These are phyloP conservation scores for Ibidorhyncha struthersii DNA, from an alignment of 2,113 vertebrate genomes.

Conservation along the genomic window DNA sequence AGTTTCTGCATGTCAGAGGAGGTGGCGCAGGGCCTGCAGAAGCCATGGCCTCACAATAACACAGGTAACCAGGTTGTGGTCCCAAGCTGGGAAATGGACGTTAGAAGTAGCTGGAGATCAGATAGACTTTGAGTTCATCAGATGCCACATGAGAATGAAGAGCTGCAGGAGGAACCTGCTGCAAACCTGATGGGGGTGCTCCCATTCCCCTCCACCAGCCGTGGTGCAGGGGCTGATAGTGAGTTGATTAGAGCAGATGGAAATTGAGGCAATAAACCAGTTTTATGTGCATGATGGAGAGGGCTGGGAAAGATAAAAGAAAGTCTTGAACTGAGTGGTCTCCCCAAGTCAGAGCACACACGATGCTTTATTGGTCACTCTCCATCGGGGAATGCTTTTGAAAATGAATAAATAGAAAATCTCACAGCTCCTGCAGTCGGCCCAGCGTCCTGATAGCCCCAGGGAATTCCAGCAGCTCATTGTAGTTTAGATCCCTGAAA, in stretches of 20 bases:
- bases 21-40: not conserved
- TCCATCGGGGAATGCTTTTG: not conserved
- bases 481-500: slow-evolving; percentile 93
- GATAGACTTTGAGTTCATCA: not conserved
- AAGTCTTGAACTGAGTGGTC: not conserved
- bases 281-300: not conserved
- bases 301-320: not conserved
- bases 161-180: not conserved
- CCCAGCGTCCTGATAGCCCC: slow-evolving; percentile 88
- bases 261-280: not conserved
- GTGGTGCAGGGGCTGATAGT: not conserved
- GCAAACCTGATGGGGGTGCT: not conserved
- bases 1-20: not conserved
- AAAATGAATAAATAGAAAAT: slow-evolving; percentile 36
- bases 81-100: not conserved
- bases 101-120: not conserved
- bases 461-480: slow-evolving; percentile 91
- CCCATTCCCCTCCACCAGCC: not conserved
- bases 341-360: not conserved
- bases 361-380: not conserved
- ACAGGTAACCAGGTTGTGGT: fast-evolving
- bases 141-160: not conserved
- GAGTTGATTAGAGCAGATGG: not conserved
- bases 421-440: slow-evolving; percentile 96
- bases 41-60: not conserved